Conservation (phyloP, 1,140 invertebrate genomes). For the Drosophila lacteicornis region DNA sequence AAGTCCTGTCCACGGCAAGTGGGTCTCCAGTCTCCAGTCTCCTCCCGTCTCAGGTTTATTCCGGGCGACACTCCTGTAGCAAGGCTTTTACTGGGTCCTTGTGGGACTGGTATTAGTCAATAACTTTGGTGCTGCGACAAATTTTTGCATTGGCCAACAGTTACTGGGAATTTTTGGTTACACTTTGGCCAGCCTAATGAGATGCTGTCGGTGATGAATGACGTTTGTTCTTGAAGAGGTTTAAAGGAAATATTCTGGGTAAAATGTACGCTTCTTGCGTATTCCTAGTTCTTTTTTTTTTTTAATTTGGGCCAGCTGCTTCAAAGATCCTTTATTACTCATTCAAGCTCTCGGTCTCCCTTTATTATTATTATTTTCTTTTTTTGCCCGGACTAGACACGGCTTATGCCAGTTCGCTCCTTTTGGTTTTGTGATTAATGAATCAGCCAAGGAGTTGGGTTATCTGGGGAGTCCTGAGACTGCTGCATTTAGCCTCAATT, state of each 20-base stretch:
- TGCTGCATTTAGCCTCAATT: slow-evolving; percentile 46
- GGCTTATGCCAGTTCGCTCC: slow-evolving; percentile 26
- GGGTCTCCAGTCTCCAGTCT: too few relatives aligned
- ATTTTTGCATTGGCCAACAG: slow-evolving; percentile 50
- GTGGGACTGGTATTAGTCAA: slow-evolving; percentile 32
- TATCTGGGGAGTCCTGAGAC: background rate
- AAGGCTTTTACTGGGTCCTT: slow-evolving; percentile 3
- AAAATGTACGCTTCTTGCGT: too few relatives aligned
- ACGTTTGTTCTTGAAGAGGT: background rate
- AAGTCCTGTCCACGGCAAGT: slow-evolving; percentile 7
- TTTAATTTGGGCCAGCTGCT: background rate
- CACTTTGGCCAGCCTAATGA: slow-evolving; percentile 37
- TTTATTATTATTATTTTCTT: slow-evolving; percentile 1
- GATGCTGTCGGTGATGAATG: slow-evolving; percentile 22
- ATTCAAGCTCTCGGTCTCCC: background rate
- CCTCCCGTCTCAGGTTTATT: background rate
- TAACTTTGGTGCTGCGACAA: slow-evolving; percentile 39
- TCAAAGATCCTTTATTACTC: slow-evolving; percentile 4
- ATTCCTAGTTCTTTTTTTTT: background rate
- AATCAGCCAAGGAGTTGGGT: slow-evolving; percentile 15
- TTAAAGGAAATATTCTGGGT: background rate
- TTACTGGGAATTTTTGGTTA: slow-evolving; percentile 5
- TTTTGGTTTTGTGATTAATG: slow-evolving; percentile 44
- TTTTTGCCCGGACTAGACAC: background rate
- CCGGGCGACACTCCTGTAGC: background rate